phyloP scores from a whole-genome alignment of 2,797 vertebrate species.

The Picus viridis region DNA sequence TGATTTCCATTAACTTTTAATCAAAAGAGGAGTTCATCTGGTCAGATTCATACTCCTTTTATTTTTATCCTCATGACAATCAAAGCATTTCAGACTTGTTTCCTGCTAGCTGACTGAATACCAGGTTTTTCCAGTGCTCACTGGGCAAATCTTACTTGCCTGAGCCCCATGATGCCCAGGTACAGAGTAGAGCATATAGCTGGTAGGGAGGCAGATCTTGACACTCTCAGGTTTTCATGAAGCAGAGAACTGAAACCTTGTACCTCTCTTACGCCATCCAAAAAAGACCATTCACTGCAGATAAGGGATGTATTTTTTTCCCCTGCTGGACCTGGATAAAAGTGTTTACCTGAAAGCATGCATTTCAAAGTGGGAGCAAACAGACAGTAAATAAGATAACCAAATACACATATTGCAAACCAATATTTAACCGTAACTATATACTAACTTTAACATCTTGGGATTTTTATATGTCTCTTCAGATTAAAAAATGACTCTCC shows the following conservation, averaged over 20 bases:
- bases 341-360: not conserved
- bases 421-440: not conserved
- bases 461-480: not conserved
- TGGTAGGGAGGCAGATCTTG: not conserved
- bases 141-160: too few relatives aligned
- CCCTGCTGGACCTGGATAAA: not conserved
- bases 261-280: fast-evolving
- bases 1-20: not conserved
- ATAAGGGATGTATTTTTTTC: not conserved
- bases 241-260: not conserved
- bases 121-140: not conserved
- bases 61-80: not conserved
- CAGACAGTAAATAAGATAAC: not conserved
- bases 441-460: not conserved
- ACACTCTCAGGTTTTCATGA: fast-evolving
- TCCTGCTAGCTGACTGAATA: fast-evolving
- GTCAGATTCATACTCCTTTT: not conserved
- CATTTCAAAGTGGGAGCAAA: not conserved
- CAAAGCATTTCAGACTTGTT: not conserved
- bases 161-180: not conserved
- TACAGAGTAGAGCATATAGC: fast-evolving
- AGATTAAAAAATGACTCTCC: not conserved
- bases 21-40: not conserved
- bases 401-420: not conserved
- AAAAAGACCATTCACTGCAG: not conserved